These are phyloP conservation scores for Zonitis immaculata DNA, from an alignment of 2,888 invertebrate species.

Conservation along the genomic window DNA sequence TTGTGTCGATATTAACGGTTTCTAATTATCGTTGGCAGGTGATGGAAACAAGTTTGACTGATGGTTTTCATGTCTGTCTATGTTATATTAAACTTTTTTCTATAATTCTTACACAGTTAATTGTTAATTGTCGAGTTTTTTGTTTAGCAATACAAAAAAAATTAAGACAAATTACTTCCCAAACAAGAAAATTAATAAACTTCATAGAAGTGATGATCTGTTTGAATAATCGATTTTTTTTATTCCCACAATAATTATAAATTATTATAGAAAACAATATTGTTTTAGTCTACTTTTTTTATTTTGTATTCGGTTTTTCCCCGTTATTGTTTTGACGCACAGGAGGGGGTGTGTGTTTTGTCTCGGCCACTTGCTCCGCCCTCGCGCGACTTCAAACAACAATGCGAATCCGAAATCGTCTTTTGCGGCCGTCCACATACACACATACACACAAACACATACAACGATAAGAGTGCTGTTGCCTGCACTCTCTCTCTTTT, in stretches of 20 bases:
- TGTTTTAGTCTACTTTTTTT: no score
- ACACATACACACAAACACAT: no score
- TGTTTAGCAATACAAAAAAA: no score
- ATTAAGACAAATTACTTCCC: neutral
- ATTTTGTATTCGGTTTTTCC: no score
- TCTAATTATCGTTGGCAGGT: slow-evolving; percentile 6
- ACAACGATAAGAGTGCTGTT: no score
- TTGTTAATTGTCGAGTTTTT: slow-evolving; percentile 4
- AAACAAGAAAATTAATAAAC: neutral
- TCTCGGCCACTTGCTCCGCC: slow-evolving; percentile 16
- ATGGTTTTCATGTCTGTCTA: slow-evolving; percentile 1
- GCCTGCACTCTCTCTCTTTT: no score
- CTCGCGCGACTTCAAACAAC: slow-evolving; percentile 37
- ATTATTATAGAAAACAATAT: neutral
- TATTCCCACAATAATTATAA: neutral
- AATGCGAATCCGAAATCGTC: slow-evolving; percentile 48
- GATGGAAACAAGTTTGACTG: slow-evolving; percentile 5
- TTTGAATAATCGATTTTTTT: neutral
- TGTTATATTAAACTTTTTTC: neutral
- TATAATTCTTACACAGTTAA: neutral
- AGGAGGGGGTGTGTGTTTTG: slow-evolving; percentile 18
- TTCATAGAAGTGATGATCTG: slow-evolving; percentile 2
- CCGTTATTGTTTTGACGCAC: no score
- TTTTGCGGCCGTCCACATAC: slow-evolving; percentile 34
- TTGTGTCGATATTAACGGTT: slow-evolving; percentile 4